Evolutionary conservation across 2,888 invertebrate genomes (phyloP), one percentile per base, ranked within the genome.

Genomic region (Escarpia spicata): DNA sequence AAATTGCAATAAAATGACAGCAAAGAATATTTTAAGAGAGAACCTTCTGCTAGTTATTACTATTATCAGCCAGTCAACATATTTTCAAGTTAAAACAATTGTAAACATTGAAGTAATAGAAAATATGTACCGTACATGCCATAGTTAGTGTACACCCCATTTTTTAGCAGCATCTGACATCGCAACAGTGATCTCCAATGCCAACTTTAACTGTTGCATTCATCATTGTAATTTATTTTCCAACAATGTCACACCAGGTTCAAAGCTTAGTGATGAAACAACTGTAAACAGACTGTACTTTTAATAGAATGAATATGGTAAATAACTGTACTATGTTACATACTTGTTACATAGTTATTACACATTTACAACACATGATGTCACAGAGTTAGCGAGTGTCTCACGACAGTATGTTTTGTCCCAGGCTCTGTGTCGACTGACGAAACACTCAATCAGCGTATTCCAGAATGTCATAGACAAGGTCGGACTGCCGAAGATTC

Each of bases 391-490:
- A 26, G 6, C 19, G 26, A 75, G 26, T 91, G 31, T 58, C 31
- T 9, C 44, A 37, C n/a, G 19, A 26, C 91, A 43, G n/a, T 92
- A 44, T 92, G 15, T 8, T 90, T 31, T 91, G 89, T 94, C 94
- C 31, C 94, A 96, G 96, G 96, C 96, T 4, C 93, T 96, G 93
- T 95, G 95, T 93, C 94, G 96, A 43, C 94, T 96, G 52, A 96
- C 96, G 0, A 95, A 95, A 92, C 96, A 96, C 93, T 95, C 95
- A 45, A 94, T 95, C 10, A 93, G 94, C 52, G 95, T 96, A 91
- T 96, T 96, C 93, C 96, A 96, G 93, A 95, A 95, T 93, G 95
- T 96, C 8, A 95, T 96, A 45, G 96, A 96, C 93, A 96, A 96
- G 52, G 96, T 96, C 3, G 96, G 96, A n/a, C 93, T 96, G 89